These are phyloP conservation scores for Sula dactylatra DNA, from an alignment of 2,113 vertebrate species.

Conservation along the genomic window DNA sequence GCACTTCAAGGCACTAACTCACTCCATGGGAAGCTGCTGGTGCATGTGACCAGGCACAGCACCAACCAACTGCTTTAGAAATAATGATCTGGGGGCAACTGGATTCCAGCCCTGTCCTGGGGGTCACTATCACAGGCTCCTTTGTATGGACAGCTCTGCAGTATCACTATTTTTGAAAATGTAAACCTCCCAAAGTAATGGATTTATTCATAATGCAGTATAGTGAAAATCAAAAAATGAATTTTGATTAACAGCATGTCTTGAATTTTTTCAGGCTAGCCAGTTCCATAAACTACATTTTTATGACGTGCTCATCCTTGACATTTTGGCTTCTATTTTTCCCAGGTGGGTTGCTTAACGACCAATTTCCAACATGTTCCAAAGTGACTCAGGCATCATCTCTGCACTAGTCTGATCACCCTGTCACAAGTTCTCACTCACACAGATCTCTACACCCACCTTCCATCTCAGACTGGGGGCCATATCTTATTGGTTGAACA, in stretches of 20 bases:
- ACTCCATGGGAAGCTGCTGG: neutral
- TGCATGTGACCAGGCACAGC: neutral
- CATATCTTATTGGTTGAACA: slow-evolving; percentile 64
- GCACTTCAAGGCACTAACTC: neutral
- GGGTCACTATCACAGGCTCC: neutral
- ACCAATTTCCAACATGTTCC: slow-evolving; percentile 31
- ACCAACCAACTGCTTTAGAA: neutral
- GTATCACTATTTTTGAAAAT: neutral
- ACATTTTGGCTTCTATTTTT: slow-evolving; percentile 38
- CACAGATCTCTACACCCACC: slow-evolving; percentile 56
- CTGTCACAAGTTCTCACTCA: slow-evolving; percentile 47
- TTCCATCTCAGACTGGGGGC: slow-evolving; percentile 43
- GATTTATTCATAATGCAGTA: neutral
- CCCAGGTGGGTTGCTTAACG: slow-evolving; percentile 53
- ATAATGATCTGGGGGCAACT: fast-evolving
- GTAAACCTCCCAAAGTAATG: slow-evolving; percentile 8
- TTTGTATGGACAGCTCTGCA: neutral
- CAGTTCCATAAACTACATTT: neutral
- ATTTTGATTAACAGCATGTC: slow-evolving; percentile 12
- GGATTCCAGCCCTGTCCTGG: neutral
- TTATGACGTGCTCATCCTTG: neutral
- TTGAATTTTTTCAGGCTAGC: neutral
- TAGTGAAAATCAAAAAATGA: neutral
- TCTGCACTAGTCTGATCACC: slow-evolving; percentile 65
- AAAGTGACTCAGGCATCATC: slow-evolving; percentile 46